These are phyloP conservation scores for Rotaria macrura DNA, from an alignment of 2,888 invertebrate genomes.

Conservation along the genomic window DNA sequence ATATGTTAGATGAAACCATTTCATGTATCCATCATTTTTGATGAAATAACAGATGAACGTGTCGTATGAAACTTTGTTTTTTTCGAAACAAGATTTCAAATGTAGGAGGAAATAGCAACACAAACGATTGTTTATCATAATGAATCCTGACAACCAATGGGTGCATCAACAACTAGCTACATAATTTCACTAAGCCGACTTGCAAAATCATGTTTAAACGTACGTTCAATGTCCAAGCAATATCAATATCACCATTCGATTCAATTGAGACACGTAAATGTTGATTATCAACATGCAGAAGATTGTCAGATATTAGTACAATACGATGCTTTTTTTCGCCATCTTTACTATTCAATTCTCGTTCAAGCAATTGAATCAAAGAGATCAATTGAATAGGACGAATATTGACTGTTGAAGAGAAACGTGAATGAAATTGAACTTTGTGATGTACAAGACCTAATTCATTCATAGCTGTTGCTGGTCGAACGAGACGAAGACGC, in stretches of 20 bases:
- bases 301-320: background rate
- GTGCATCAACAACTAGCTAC: no score
- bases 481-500: slow-evolving; percentile 71
- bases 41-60: no score
- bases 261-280: background rate
- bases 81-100: no score
- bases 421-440: slow-evolving; percentile 63
- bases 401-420: background rate
- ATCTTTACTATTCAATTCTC: background rate
- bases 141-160: no score
- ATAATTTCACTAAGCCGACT: no score
- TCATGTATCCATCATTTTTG: no score
- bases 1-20: no score
- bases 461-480: slow-evolving; percentile 74
- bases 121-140: no score
- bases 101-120: no score
- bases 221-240: background rate
- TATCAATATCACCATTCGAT: background rate
- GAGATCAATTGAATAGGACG: background rate
- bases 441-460: slow-evolving; percentile 69
- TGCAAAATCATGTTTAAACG: background rate
- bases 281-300: background rate
- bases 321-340: background rate
- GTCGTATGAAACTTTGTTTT: no score
- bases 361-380: background rate